These are phyloP conservation scores for Hepsetus odoe DNA, from an alignment of 2,113 vertebrate species.

Conservation along the genomic window DNA sequence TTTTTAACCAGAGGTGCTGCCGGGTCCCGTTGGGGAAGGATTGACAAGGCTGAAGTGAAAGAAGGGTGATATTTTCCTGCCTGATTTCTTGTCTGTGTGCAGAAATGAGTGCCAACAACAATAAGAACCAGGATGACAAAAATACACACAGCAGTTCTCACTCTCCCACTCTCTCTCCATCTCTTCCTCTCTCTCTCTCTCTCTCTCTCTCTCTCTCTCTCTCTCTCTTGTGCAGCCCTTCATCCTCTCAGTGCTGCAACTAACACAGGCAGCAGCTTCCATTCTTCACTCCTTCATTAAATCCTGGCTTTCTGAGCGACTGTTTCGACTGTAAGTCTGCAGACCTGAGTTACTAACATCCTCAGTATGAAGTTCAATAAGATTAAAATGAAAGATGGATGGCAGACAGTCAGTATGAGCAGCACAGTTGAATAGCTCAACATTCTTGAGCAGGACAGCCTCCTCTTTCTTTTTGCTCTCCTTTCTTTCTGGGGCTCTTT, in stretches of 20 bases:
- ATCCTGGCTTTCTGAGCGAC: not conserved
- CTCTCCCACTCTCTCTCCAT: too few relatives aligned
- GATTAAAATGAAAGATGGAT: not conserved
- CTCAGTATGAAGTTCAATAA: not conserved
- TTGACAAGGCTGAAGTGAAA: constrained; percentile 22
- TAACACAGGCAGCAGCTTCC: not conserved
- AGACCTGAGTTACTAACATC: not conserved
- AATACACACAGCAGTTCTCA: not conserved
- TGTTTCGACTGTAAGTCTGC: not conserved
- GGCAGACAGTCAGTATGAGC: not conserved
- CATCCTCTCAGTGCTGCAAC: not conserved
- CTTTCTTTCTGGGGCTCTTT: not conserved
- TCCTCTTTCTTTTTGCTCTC: constrained; percentile 7
- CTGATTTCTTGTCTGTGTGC: constrained; percentile 3
- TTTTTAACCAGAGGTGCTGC: not conserved
- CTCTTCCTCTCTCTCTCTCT: not conserved
- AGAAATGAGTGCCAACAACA: constrained; percentile 60
- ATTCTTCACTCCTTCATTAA: not conserved
- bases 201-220: not conserved
- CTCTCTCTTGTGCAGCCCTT: constrained; percentile 14
- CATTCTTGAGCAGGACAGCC: not conserved
- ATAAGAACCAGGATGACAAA: constrained; percentile 20
- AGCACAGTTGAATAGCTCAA: too few relatives aligned
- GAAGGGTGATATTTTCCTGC: constrained; percentile 52
- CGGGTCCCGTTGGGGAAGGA: constrained; percentile 10